phyloP scores from a whole-genome alignment of 2,797 vertebrate genomes.

The Hylomyscus alleni region DNA sequence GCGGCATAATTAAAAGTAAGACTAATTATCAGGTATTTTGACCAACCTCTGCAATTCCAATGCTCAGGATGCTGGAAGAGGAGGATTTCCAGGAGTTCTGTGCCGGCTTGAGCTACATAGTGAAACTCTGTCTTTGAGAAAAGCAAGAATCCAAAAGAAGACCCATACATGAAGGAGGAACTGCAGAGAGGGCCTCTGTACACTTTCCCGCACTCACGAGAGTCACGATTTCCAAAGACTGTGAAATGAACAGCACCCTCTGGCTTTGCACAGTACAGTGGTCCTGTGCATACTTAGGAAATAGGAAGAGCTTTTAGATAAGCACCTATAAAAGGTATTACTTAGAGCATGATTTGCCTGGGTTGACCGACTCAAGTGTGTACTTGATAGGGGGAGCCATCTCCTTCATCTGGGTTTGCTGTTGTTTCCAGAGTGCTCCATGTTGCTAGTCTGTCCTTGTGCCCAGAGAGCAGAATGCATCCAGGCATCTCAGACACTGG shows the following conservation, averaged over 20 bases:
- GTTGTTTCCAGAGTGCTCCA: not conserved
- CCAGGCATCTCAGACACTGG: not conserved
- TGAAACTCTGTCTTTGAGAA: not conserved
- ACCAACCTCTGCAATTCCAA: not conserved
- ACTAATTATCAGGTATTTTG: not conserved
- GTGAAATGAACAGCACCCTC: not conserved
- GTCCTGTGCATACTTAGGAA: not conserved
- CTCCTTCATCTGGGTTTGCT: not conserved
- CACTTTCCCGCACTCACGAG: not conserved
- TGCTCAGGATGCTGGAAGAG: not conserved
- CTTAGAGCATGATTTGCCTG: constrained; percentile 9
- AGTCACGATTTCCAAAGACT: not conserved
- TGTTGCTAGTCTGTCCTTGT: constrained; percentile 6
- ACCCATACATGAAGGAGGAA: not conserved
- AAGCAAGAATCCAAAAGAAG: not conserved
- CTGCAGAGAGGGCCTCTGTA: not conserved
- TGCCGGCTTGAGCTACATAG: not conserved
- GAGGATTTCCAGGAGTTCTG: not conserved
- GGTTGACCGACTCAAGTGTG: not conserved
- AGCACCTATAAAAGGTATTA: not conserved
- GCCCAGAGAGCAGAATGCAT: not conserved
- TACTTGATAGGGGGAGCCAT: not conserved
- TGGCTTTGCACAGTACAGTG: not conserved
- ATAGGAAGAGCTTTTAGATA: not conserved
- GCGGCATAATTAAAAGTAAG: not conserved